Base-by-base conservation (phyloP, 2,113 vertebrate genomes). In the Lepus timidus region DNA sequence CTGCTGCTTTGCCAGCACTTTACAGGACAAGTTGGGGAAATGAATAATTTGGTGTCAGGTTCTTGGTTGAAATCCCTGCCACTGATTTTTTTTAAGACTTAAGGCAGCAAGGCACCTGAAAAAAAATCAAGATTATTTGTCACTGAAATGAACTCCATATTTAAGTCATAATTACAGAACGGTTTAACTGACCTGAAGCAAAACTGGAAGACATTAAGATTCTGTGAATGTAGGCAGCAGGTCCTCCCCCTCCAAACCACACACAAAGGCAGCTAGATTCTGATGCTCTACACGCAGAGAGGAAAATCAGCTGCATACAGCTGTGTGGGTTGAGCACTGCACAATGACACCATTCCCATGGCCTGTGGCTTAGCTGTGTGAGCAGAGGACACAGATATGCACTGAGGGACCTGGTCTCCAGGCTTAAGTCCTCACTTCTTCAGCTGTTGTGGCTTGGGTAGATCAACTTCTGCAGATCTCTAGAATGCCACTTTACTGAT, bases 111-210 rank as follows among this genome's bases (percentile, higher is more conserved):
- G 64, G 29, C 55, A 36, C 14, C 27, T 65, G 25, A 22, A 25
- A 65, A 62, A 58, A 65, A 33, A 73, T 81, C 52, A 93, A 85
- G 89, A 87, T 88, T 64, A 61, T 86, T 92, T 90, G 68, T 94
- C 39, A 39, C 23, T 39, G 49, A 71, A 95, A 89, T 94, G 25
- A 94, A 80, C 52, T 89, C 5, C 5, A 61, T 33, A 78, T 83
- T 80, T 78, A 90, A 93, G 58, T 67, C 33, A 79, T 86, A 92
- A 92, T 85, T 73, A 80, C 44, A 75, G 70, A 83, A 85, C 16
- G 64, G 25, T 23, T 70, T 62, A 67, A 19, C 25, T 82, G 61
- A 64, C 80, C 31, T 75, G 85, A 94, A 94, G 49, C 75, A 67
- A 94, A 96, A 88, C 76, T 6, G 1, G 58, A 85, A 65, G 44